Percentiles rank a stretch among this genome's conserved stretches.
Conservation (phyloP, 1,140 invertebrate species). For the Myzus persicae region DNA sequence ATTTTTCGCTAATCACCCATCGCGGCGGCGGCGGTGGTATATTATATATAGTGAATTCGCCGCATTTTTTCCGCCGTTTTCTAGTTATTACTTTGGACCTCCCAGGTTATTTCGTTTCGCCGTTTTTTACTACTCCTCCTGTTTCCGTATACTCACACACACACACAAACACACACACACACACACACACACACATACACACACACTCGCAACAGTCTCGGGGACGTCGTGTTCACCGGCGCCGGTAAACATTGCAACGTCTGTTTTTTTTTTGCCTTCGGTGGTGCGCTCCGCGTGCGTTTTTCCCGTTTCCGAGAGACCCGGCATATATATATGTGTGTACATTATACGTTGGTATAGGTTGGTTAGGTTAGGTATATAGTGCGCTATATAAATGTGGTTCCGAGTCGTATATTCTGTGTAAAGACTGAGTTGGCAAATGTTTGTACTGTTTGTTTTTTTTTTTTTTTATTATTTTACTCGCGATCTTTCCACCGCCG, state of each 20-base stretch:
- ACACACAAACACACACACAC: background rate
- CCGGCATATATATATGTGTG: background rate
- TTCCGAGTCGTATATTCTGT: background rate
- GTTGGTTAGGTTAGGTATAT: too few species aligned
- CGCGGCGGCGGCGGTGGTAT: background rate
- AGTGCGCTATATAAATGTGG: too few species aligned
- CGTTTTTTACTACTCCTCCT: background rate
- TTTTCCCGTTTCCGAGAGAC: conserved; percentile 24
- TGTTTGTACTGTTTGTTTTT: conserved; percentile 2
- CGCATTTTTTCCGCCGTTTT: conserved; percentile 12
- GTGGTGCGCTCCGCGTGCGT: background rate
- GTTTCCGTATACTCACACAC: background rate
- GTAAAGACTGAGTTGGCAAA: conserved; percentile 16
- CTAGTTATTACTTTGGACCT: conserved; percentile 25
- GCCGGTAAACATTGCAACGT: conserved; percentile 26
- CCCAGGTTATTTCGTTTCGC: conserved; percentile 37
- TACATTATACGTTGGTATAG: too few species aligned
- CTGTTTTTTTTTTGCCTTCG: background rate
- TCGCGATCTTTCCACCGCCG: background rate
- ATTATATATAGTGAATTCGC: background rate
- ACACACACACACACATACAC: background rate
- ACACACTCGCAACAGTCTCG: background rate
- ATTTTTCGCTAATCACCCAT: conserved; percentile 32
- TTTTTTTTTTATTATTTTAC: background rate
- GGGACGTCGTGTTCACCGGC: conserved; percentile 5